Conservation (phyloP, 2,888 invertebrate species). For the Drosophila cognata region DNA sequence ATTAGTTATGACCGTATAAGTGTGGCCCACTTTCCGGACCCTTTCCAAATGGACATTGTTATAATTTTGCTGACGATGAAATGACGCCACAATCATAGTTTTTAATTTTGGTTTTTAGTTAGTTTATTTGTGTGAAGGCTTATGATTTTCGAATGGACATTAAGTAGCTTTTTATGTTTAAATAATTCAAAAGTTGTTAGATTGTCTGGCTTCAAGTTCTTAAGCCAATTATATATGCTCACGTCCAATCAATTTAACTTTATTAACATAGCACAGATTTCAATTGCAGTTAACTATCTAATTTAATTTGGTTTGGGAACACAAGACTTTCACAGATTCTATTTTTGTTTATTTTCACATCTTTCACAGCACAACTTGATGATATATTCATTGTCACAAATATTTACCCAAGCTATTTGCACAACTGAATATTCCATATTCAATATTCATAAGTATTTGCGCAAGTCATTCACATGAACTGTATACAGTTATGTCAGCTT, state of each 20-base stretch:
- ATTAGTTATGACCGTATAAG: slow-evolving; percentile 58
- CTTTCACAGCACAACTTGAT: background rate
- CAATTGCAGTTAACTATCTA: background rate
- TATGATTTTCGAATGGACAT: background rate
- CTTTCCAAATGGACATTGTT: background rate
- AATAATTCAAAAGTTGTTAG: background rate
- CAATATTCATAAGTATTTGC: slow-evolving; percentile 2
- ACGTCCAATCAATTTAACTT: background rate
- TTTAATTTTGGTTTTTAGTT: background rate
- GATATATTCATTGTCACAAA: background rate
- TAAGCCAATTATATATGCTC: background rate
- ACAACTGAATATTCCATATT: background rate
- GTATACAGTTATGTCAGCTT: slow-evolving; percentile 14
- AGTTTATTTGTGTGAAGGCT: background rate
- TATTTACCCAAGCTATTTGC: slow-evolving; percentile 2
- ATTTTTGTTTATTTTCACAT: background rate
- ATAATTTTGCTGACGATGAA: slow-evolving; percentile 47
- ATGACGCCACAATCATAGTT: slow-evolving; percentile 35
- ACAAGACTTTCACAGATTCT: background rate
- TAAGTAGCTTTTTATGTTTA: background rate
- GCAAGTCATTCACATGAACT: slow-evolving; percentile 16
- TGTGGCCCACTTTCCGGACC: slow-evolving; percentile 36
- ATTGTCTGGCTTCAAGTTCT: background rate
- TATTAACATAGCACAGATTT: background rate
- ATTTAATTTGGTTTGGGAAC: background rate